Percentiles rank a stretch among this genome's conserved stretches.
phyloP scores from a whole-genome alignment of 2,113 vertebrate species.

The Tragulus kanchil region DNA sequence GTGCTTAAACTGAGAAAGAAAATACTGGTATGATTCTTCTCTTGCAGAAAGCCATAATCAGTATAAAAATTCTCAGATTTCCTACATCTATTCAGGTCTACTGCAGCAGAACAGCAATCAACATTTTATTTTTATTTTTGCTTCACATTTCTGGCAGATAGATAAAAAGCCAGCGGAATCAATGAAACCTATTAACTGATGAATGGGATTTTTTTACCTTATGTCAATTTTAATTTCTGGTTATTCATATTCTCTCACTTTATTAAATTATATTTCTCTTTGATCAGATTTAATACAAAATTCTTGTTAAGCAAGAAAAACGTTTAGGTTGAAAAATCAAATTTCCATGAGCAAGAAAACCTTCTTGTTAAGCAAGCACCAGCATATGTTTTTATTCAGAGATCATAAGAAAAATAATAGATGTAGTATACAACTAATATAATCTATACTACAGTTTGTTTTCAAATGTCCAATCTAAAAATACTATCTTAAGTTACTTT shows the following conservation, averaged over 20 bases:
- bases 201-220: neutral
- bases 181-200: constrained; percentile 49
- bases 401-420: neutral
- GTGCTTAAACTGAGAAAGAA: constrained; percentile 71
- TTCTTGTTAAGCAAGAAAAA: too few relatives aligned
- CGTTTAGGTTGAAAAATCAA: constrained; percentile 39
- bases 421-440: neutral
- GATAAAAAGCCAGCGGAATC: constrained; percentile 53
- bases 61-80: constrained; percentile 70
- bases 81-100: constrained; percentile 21
- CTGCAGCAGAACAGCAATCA: constrained; percentile 63
- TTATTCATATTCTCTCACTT: neutral
- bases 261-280: constrained; percentile 41
- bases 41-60: constrained; percentile 31
- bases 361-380: neutral
- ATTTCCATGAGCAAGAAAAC: neutral
- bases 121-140: constrained; percentile 54
- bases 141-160: constrained; percentile 46
- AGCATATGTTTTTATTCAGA: neutral
- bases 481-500: neutral
- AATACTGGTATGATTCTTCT: constrained; percentile 62
- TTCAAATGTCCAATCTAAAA: constrained; percentile 23
- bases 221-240: constrained; percentile 40
- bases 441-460: neutral
- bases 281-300: constrained; percentile 23